phyloP scores from a whole-genome alignment of 2,797 vertebrate species.

The Gobionotothen gibberifrons region DNA sequence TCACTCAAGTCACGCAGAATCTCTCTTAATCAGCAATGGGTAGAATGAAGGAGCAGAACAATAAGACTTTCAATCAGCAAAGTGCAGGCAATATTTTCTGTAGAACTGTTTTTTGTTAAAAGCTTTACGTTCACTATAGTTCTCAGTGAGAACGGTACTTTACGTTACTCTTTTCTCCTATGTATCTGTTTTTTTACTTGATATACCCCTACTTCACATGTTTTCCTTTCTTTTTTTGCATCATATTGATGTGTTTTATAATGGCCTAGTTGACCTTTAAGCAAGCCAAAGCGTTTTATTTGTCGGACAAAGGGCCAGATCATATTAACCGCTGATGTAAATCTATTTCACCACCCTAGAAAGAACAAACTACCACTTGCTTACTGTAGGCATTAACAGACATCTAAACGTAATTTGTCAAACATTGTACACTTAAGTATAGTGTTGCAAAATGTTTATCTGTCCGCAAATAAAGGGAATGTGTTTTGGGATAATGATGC shows the following conservation, averaged over 20 bases:
- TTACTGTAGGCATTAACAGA: neutral
- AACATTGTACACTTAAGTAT: constrained; percentile 19
- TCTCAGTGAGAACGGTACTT: constrained; percentile 84
- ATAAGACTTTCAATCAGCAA: constrained; percentile 15
- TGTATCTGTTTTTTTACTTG: constrained; percentile 29
- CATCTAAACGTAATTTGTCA: constrained; percentile 23
- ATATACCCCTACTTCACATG: constrained; percentile 13
- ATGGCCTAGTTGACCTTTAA: constrained; percentile 38
- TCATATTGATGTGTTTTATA: constrained; percentile 84
- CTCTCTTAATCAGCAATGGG: constrained; percentile 8
- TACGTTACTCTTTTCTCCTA: constrained; percentile 41
- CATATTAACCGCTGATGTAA: constrained; percentile 18
- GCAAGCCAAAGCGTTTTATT: constrained; percentile 18
- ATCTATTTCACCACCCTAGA: neutral
- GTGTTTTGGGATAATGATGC: constrained; percentile 33
- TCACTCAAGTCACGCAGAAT: constrained; percentile 21
- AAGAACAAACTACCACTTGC: constrained; percentile 12
- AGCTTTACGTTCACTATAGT: constrained; percentile 67
- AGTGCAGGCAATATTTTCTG: constrained; percentile 22
- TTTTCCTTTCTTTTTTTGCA: constrained; percentile 69
- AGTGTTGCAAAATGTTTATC: constrained; percentile 35
- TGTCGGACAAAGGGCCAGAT: constrained; percentile 29
- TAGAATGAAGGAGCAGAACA: constrained; percentile 21
- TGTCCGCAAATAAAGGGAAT: constrained; percentile 32
- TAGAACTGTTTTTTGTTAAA: constrained; percentile 17